Evolutionary conservation across 2,797 vertebrate genomes (phyloP), one percentile per base, ranked within the genome.

Genomic region (Malacoctenus gilli): DNA sequence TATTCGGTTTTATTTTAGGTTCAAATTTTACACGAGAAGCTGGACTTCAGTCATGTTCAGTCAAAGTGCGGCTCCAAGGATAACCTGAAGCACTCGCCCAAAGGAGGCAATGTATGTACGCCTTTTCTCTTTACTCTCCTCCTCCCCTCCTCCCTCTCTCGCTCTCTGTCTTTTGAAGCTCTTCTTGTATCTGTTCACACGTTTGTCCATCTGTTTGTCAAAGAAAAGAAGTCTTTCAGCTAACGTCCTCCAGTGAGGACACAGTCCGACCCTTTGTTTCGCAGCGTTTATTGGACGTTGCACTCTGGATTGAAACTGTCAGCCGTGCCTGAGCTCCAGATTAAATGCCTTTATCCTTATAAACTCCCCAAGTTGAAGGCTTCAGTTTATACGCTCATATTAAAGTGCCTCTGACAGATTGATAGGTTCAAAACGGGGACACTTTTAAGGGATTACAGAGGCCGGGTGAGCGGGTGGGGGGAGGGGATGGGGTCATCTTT

Each of bases 51-150:
- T 85, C 86, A 82, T 75, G 82, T 91, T 82, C 79, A 89, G 51
- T 76, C 88, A 85, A 90, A 90, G 77, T 89, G 86, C 38, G 76
- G 84, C 84, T 89, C 87, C 85, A 91, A 56, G 83, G 87, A 85
- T 70, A 91, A 90, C 83, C 79, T 90, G 79, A 89, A 68, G 80
- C 85, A 90, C 80, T 0, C 83, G 57, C 47, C 88, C 62, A 83
- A 74, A 81, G 87, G 85, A 86, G 86, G 87, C 79, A 79, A 87
- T 75, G 87, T 89, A 88, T 75, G 85, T 88, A 85, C 55, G 28
- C 40, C n/a, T 69, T 65, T 56, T 54, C 40, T 23, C 19, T 11
- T 36, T 39, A n/a, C 6, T 13, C 6, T 20, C 3, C 13, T 9
- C 15, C 20, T 54, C 20, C 51, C 18, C 1, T 61, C n/a, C 23